phyloP scores from a whole-genome alignment of 2,888 invertebrate genomes.

The Cheilosia vulpina region DNA sequence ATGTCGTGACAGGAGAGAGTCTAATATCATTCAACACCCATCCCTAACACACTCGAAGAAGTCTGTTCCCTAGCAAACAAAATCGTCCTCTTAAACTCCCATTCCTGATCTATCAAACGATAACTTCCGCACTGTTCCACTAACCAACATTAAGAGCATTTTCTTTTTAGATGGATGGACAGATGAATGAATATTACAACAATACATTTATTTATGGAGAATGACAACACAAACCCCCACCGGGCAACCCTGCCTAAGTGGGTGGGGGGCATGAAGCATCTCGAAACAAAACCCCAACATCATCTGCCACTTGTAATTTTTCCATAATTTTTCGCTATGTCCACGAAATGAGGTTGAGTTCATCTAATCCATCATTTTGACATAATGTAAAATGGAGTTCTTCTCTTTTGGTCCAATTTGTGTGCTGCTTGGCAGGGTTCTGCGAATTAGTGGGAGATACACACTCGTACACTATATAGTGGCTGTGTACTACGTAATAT shows the following conservation, averaged over 20 bases:
- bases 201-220: conserved; percentile 52
- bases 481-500: conserved; percentile 4
- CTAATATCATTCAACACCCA: too few relatives aligned
- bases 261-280: conserved; percentile 5
- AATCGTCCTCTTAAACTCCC: background rate
- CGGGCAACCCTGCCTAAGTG: background rate
- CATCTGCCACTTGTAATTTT: conserved; percentile 67
- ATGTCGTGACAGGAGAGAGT: too few relatives aligned
- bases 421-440: conserved; percentile 40
- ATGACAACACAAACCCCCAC: conserved; percentile 41
- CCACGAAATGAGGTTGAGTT: conserved; percentile 72
- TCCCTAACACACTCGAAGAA: too few relatives aligned
- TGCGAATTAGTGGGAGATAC: conserved; percentile 61
- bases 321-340: conserved; percentile 73
- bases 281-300: conserved; percentile 47
- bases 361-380: conserved; percentile 72
- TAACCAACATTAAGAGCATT: conserved; percentile 60
- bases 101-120: background rate
- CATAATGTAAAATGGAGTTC: conserved; percentile 72
- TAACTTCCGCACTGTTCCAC: conserved; percentile 54
- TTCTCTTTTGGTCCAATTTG: conserved; percentile 65
- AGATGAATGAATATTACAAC: conserved; percentile 71
- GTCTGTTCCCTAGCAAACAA: too few relatives aligned
- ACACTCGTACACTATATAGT: conserved; percentile 8
- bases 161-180: conserved; percentile 57